phyloP scores from a whole-genome alignment of 2,113 vertebrate genomes.

The Nestor notabilis region DNA sequence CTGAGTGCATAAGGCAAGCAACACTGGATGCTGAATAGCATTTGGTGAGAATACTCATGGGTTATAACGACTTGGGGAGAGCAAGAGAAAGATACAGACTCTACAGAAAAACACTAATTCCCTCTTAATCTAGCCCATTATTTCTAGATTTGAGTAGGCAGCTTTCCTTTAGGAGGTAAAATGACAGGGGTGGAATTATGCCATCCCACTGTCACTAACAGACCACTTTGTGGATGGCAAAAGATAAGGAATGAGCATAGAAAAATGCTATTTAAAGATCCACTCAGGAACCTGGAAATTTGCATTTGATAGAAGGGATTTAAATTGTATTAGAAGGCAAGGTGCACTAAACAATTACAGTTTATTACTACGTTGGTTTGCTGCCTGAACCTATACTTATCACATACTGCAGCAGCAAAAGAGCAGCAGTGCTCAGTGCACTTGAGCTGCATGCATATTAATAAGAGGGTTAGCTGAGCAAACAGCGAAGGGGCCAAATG shows the following conservation, averaged over 20 bases:
- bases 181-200: background rate
- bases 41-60: background rate
- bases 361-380: conserved; percentile 53
- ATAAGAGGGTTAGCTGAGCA: background rate
- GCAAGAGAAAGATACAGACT: background rate
- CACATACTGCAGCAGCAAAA: conserved; percentile 16
- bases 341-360: conserved; percentile 64
- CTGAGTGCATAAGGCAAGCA: background rate
- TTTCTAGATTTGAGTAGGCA: conserved; percentile 40
- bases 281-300: conserved; percentile 53
- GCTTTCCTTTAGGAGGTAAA: conserved; percentile 48
- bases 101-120: conserved; percentile 25
- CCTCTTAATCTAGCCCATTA: conserved; percentile 46
- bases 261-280: conserved; percentile 59
- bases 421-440: background rate
- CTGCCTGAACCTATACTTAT: conserved; percentile 58
- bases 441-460: conserved; percentile 3
- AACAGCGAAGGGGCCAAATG: background rate
- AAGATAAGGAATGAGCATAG: conserved; percentile 51
- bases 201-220: conserved; percentile 22
- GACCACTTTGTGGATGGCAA: conserved; percentile 58
- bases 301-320: conserved; percentile 71
- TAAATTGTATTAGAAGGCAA: conserved; percentile 61
- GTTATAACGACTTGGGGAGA: background rate
- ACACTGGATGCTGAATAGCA: background rate